Evolutionary conservation across 1,140 invertebrate genomes (phyloP).

Genomic region (Diplogasteroides magnus): DNA sequence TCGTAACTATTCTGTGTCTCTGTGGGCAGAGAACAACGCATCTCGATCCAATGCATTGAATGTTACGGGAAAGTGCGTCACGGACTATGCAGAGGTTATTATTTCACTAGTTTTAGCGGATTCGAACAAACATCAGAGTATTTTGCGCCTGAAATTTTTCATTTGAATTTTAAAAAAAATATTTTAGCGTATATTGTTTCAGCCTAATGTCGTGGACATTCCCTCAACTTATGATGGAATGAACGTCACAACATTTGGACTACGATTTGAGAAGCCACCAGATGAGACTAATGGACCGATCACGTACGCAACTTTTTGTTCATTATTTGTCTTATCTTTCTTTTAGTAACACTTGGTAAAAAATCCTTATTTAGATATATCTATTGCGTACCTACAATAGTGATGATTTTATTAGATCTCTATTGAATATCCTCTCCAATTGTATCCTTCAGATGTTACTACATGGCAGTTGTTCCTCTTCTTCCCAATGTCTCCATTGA

Average conservation of each 20-base stretch:
- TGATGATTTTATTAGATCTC: no score
- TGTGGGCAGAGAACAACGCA: slow-evolving; percentile 54
- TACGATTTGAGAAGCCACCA: slow-evolving; percentile 38
- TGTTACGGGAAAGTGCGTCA: slow-evolving; percentile 45
- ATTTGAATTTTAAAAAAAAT: no score
- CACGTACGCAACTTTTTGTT: slow-evolving; percentile 27
- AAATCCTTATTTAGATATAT: no score
- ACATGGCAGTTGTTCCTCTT: slow-evolving; percentile 50
- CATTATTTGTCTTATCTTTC: no score
- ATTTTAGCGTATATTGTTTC: neutral
- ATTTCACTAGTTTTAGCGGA: neutral
- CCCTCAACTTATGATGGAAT: neutral
- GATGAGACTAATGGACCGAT: slow-evolving; percentile 52
- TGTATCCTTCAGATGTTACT: slow-evolving; percentile 45
- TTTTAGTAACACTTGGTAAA: no score
- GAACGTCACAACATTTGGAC: slow-evolving; percentile 39
- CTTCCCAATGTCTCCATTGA: slow-evolving; percentile 44
- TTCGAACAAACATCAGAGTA: slow-evolving; percentile 5
- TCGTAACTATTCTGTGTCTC: slow-evolving; percentile 51
- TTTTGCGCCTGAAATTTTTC: no score
- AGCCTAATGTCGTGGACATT: neutral
- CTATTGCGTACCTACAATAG: no score
- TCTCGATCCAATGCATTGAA: slow-evolving; percentile 36
- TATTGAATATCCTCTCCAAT: no score
- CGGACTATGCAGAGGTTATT: slow-evolving; percentile 45